Evolutionary conservation across 2,113 vertebrate genomes (phyloP).

Genomic region (Brachyhypopomus occidentalis): DNA sequence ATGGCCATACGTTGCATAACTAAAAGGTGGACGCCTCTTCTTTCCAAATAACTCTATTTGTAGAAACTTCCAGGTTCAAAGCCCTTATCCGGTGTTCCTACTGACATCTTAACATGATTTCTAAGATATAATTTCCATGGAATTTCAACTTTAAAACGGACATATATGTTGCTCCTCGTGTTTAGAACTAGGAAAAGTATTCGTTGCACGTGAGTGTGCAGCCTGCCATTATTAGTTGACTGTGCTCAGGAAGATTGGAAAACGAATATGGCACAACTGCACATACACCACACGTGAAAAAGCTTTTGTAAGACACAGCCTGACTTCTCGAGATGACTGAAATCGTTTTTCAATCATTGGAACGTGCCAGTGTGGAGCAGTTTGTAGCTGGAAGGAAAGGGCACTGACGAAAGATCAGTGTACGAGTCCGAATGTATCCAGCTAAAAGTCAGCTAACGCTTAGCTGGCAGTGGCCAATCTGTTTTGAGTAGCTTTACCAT

Average conservation of each 20-base stretch:
- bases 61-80: background rate
- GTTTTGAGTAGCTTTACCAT: background rate
- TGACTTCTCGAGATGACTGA: constrained; percentile 25
- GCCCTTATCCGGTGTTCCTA: background rate
- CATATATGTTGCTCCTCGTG: too few relatives aligned
- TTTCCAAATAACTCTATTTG: background rate
- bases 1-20: background rate
- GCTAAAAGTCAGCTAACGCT: background rate
- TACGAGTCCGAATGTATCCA: background rate
- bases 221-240: background rate
- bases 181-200: too few relatives aligned
- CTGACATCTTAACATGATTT: too few relatives aligned
- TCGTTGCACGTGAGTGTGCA: too few relatives aligned
- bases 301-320: constrained; percentile 10
- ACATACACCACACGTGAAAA: background rate
- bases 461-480: background rate
- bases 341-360: constrained; percentile 11
- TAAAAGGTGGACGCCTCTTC: background rate
- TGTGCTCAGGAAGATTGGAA: background rate
- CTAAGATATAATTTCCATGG: too few relatives aligned
- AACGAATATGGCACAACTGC: background rate
- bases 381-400: background rate
- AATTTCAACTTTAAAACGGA: too few relatives aligned
- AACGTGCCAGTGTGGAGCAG: background rate
- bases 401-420: background rate